Evolutionary conservation across 1,140 invertebrate species (phyloP).

Genomic region (Drosophila grimshawi): DNA sequence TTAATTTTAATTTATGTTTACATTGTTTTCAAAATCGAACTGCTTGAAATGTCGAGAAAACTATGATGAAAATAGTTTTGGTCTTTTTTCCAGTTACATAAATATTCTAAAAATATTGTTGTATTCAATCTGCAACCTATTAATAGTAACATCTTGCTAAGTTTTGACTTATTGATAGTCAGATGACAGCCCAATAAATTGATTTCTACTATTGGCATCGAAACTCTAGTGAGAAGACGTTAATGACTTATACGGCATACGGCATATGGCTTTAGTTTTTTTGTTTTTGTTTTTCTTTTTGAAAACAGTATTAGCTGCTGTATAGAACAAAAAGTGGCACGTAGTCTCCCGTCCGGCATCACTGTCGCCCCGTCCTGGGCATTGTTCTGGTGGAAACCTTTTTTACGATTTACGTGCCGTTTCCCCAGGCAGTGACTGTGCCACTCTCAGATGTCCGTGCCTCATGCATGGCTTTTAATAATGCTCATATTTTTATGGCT

Average conservation of each 20-base stretch:
- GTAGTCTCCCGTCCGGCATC: constrained; percentile 6
- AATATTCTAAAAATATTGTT: no score
- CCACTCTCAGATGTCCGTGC: constrained; percentile 41
- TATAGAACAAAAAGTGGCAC: constrained; percentile 22
- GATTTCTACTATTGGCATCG: not conserved
- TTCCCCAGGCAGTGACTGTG: constrained; percentile 61
- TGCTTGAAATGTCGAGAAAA: no score
- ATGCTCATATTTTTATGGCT: constrained; percentile 79
- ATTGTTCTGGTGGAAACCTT: constrained; percentile 62
- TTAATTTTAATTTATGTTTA: no score
- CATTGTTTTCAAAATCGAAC: no score
- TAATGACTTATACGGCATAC: constrained; percentile 18
- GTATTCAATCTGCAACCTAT: not conserved
- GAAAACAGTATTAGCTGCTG: constrained; percentile 7
- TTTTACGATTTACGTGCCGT: constrained; percentile 80
- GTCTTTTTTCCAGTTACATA: no score
- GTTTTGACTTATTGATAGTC: not conserved
- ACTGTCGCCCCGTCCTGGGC: not conserved
- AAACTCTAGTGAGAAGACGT: constrained; percentile 26
- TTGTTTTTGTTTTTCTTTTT: constrained; percentile 6
- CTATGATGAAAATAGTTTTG: no score
- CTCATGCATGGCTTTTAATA: constrained; percentile 72
- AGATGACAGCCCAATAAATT: not conserved
- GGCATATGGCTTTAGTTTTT: constrained; percentile 8
- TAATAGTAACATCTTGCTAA: no score